These are phyloP conservation scores for Hoplodrina blanda DNA, from an alignment of 2,888 invertebrate genomes.

Conservation along the genomic window DNA sequence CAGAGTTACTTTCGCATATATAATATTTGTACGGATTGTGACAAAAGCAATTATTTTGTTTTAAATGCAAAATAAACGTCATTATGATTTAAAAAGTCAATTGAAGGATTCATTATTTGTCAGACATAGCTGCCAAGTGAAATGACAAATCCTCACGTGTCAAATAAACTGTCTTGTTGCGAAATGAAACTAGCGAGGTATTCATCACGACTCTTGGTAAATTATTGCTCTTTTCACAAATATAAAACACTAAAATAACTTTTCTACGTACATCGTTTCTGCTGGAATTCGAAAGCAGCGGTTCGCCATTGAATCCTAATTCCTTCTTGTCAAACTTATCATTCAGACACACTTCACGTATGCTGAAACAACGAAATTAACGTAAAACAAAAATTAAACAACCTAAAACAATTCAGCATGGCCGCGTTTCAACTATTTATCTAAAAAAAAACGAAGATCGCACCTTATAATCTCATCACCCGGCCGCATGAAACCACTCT, in stretches of 20 bases:
- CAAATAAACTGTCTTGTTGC: conserved; percentile 16
- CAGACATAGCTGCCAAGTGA: conserved; percentile 26
- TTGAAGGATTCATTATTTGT: conserved; percentile 5
- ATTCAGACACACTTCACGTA: conserved; percentile 85
- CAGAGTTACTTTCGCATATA: too few species aligned
- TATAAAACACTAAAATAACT: conserved; percentile 2
- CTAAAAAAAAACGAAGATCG: conserved; percentile 66
- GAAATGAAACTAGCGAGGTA: conserved; percentile 9
- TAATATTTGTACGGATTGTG: not conserved
- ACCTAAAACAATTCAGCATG: conserved; percentile 74
- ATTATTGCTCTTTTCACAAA: not conserved
- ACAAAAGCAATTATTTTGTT: conserved; percentile 26
- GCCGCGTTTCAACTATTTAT: conserved; percentile 71
- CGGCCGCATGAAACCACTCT: conserved; percentile 82
- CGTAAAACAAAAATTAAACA: conserved; percentile 65
- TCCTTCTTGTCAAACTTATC: conserved; percentile 85
- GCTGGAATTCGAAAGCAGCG: conserved; percentile 76
- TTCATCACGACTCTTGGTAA: not conserved
- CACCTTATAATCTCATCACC: conserved; percentile 88
- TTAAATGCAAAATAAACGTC: conserved; percentile 18
- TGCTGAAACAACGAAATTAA: conserved; percentile 76
- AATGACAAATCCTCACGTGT: conserved; percentile 34
- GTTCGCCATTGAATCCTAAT: conserved; percentile 76
- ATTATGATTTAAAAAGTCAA: conserved; percentile 2
- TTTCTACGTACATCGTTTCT: conserved; percentile 79